A percentile compares a stretch with the other conserved stretches of the same genome.
These are phyloP conservation scores for zebrafish (Danio rerio) DNA, from an alignment of 2,113 vertebrate species.

Conservation along the genomic window GRCz12tu NC_133182.1:48525501-48526000, in stretches of 20 bases:
- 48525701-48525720: slow-evolving; percentile 98
- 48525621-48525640: slow-evolving; percentile 97
- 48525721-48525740: slow-evolving; percentile 99
- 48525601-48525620: slow-evolving; percentile 67
- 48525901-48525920: slow-evolving; percentile 95
- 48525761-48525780: slow-evolving; percentile 88
- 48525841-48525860: slow-evolving; percentile 89
- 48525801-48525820: slow-evolving; percentile 68
- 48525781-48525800: slow-evolving; percentile 72
- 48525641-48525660: slow-evolving; percentile 95
- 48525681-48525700: slow-evolving; percentile 99
- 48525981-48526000: slow-evolving; percentile 98
- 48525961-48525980: slow-evolving; percentile 97
- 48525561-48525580: slow-evolving; percentile 67
- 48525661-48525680: slow-evolving; percentile 98
- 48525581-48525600: slow-evolving; percentile 59
- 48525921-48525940: slow-evolving; percentile 95
- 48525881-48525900: slow-evolving; percentile 89
- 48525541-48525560: slow-evolving; percentile 64
- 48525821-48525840: slow-evolving; percentile 71
- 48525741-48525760: slow-evolving; percentile 89
- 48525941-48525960: slow-evolving; percentile 97
- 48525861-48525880: slow-evolving; percentile 90
- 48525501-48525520: slow-evolving; percentile 80
- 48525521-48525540: slow-evolving; percentile 65